A percentile compares a stretch with the other conserved stretches of the same genome.
These are phyloP conservation scores for Bombylius discolor DNA, from an alignment of 2,888 invertebrate genomes.

Conservation along the genomic window DNA sequence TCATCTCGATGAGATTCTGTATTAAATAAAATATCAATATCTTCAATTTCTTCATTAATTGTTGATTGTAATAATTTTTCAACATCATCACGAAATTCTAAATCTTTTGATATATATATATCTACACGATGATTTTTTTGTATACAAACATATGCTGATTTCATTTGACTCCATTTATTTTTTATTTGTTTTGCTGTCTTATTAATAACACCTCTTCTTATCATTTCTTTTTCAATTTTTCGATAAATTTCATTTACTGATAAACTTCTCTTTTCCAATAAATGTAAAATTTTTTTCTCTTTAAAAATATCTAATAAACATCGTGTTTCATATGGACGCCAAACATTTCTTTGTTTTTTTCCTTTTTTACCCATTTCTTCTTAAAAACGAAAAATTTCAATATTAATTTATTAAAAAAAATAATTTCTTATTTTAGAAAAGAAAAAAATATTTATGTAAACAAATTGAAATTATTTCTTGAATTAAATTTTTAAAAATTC, in stretches of 20 bases:
- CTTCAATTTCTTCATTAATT: too few relatives aligned
- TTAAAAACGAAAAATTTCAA: too few relatives aligned
- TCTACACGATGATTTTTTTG: conserved; percentile 10
- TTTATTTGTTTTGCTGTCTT: conserved; percentile 11
- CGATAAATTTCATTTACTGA: conserved; percentile 9
- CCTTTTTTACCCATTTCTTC: too few relatives aligned
- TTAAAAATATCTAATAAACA: conserved; percentile 10
- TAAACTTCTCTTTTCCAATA: conserved; percentile 6
- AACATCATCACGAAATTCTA: conserved; percentile 9
- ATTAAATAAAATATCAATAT: too few relatives aligned
- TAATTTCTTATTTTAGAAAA: too few relatives aligned
- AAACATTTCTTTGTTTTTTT: conserved; percentile 3
- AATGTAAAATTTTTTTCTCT: conserved; percentile 6
- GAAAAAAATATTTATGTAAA: too few relatives aligned
- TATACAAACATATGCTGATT: conserved; percentile 9
- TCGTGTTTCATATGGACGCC: conserved; percentile 7
- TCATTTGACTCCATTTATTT: conserved; percentile 11
- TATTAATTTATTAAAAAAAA: too few relatives aligned
- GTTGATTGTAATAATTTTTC: conserved; percentile 1
- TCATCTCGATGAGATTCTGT: too few relatives aligned
- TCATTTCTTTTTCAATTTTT: conserved; percentile 8
- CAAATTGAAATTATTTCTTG: too few relatives aligned
- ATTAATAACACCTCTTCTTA: conserved; percentile 1
- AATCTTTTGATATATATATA: conserved; percentile 7
- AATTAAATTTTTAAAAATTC: too few relatives aligned